A percentile compares a stretch with the other conserved stretches of the same genome.
phyloP scores from a whole-genome alignment of 2,113 vertebrate species.

The Stigmatopora nigra region DNA sequence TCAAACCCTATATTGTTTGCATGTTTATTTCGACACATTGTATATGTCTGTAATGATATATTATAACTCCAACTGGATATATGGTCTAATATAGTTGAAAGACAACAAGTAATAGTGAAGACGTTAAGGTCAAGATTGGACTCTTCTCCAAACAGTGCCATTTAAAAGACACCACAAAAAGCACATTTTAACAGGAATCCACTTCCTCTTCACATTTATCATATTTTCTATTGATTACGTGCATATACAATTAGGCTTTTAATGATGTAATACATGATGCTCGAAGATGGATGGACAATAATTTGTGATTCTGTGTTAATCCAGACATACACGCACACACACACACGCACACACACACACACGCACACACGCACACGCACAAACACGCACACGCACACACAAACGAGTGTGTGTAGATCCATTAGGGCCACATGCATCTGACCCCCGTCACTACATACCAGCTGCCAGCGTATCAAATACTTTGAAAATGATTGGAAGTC shows the following conservation, averaged over 20 bases:
- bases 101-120: neutral
- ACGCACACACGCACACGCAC: neutral
- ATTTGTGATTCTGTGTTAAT: conserved; percentile 4
- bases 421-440: conserved; percentile 1
- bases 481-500: neutral
- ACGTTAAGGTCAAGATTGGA: conserved; percentile 53
- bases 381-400: too few species aligned
- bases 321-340: neutral
- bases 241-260: conserved; percentile 31
- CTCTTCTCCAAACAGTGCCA: conserved; percentile 19
- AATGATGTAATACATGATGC: conserved; percentile 23
- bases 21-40: neutral
- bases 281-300: conserved; percentile 18
- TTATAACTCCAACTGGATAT: conserved; percentile 12
- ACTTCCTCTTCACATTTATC: conserved; percentile 10
- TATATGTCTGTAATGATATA: conserved; percentile 2
- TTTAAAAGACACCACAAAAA: conserved; percentile 34
- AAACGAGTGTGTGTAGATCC: neutral
- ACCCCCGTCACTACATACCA: neutral
- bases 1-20: neutral
- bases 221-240: conserved; percentile 37
- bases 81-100: neutral
- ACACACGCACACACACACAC: too few species aligned
- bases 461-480: conserved; percentile 2
- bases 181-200: conserved; percentile 19